Conservation (phyloP, 1,140 invertebrate species). For the Drosophila ambigua region DNA sequence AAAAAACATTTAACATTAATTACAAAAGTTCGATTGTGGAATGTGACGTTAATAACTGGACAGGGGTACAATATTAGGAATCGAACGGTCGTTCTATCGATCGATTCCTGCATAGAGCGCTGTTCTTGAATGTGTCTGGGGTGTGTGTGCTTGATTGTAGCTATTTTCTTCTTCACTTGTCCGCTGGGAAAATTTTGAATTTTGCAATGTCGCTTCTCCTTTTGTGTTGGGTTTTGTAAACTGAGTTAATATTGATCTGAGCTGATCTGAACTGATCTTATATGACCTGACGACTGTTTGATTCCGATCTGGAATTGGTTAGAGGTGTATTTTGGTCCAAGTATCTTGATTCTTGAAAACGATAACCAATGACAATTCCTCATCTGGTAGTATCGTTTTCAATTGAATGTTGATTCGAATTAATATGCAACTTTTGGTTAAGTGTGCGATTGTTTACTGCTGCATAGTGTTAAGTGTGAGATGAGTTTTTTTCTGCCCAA, state of each 20-base stretch:
- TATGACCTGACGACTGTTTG: constrained; percentile 2
- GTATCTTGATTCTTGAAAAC: constrained; percentile 6
- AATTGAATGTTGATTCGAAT: too few species aligned
- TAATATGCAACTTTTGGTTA: too few species aligned
- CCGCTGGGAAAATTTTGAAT: constrained; percentile 20
- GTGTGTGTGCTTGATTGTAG: not conserved
- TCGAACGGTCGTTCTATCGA: not conserved
- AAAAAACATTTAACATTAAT: constrained; percentile 47
- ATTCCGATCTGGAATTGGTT: too few species aligned
- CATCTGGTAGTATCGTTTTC: too few species aligned
- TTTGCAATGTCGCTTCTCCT: not conserved
- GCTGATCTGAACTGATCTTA: constrained; percentile 21
- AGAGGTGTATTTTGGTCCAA: constrained; percentile 4
- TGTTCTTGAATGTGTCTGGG: constrained; percentile 14
- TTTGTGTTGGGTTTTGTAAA: not conserved
- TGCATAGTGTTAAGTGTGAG: too few species aligned
- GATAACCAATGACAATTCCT: too few species aligned
- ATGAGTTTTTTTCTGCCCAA: not conserved
- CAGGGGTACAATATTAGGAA: not conserved
- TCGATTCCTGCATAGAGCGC: constrained; percentile 18
- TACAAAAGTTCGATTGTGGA: constrained; percentile 12
- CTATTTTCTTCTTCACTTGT: not conserved
- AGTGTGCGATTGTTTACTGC: too few species aligned
- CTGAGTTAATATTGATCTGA: constrained; percentile 17
- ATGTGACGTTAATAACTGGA: constrained; percentile 9